phyloP scores from a whole-genome alignment of 2,888 invertebrate genomes.

The Carpatolechia fugitivella region DNA sequence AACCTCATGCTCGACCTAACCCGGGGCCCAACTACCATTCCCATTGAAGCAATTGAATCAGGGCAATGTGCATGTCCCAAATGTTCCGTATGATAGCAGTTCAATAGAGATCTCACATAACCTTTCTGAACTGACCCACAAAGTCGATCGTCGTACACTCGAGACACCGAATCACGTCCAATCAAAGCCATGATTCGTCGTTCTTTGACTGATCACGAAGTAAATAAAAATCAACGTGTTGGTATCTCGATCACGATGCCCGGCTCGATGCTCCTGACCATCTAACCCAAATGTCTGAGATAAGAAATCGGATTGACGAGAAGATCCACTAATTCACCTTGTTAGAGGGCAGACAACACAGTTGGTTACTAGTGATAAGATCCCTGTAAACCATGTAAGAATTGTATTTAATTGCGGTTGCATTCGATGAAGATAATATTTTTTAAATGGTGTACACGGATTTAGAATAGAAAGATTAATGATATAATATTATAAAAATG shows the following conservation, averaged over 20 bases:
- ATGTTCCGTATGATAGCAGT: background rate
- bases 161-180: conserved; percentile 17
- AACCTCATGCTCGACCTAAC: background rate
- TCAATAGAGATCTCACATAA: conserved; percentile 8
- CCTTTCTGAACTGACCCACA: conserved; percentile 17
- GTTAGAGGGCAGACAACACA: background rate
- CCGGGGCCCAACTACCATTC: background rate
- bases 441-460: no score
- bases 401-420: background rate
- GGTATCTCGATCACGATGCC: conserved; percentile 57
- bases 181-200: conserved; percentile 55
- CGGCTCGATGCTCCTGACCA: conserved; percentile 48
- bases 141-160: conserved; percentile 4
- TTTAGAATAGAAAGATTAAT: no score
- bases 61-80: conserved; percentile 5
- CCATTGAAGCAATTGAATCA: background rate
- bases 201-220: conserved; percentile 62
- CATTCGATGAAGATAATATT: no score
- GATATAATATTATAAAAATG: no score
- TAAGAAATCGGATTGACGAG: conserved; percentile 62
- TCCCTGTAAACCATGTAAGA: background rate
- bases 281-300: conserved; percentile 67
- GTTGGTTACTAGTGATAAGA: no score
- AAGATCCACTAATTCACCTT: conserved; percentile 56
- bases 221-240: conserved; percentile 59